These are phyloP conservation scores for Ondatra zibethicus DNA, from an alignment of 2,113 vertebrate genomes.

Conservation along the genomic window DNA sequence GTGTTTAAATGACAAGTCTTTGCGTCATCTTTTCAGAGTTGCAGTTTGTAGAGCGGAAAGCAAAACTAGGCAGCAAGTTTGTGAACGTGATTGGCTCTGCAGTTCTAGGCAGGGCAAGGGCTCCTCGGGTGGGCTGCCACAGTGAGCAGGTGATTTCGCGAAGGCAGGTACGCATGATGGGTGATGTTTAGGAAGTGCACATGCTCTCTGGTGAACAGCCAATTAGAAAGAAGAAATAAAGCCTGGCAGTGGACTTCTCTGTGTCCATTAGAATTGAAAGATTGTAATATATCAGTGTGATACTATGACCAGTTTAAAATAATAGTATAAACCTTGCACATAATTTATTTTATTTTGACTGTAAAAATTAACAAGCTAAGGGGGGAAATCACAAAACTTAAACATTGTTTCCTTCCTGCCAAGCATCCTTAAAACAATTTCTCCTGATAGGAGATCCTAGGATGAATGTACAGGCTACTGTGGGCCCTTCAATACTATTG, in stretches of 20 bases:
- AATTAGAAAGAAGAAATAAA: conserved; percentile 61
- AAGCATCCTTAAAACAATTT: not conserved
- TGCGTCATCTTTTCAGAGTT: not conserved
- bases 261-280: conserved; percentile 69
- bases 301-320: not conserved
- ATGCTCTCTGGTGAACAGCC: conserved; percentile 3
- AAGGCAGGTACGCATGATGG: not conserved
- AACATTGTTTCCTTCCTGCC: not conserved
- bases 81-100: conserved; percentile 51
- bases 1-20: not conserved
- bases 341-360: conserved; percentile 53
- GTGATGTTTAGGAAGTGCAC: conserved; percentile 44
- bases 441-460: not conserved
- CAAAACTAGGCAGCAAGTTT: not conserved
- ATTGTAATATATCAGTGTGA: conserved; percentile 23
- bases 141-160: conserved; percentile 13
- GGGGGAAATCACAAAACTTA: not conserved
- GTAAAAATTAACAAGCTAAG: conserved; percentile 62
- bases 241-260: conserved; percentile 29
- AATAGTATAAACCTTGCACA: conserved; percentile 36
- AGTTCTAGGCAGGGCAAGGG: not conserved
- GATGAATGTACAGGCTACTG: not conserved
- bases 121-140: not conserved
- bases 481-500: not conserved
- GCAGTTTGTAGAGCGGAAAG: not conserved